phyloP scores from a whole-genome alignment of 1,140 invertebrate species.

The Nephila pilipes region DNA sequence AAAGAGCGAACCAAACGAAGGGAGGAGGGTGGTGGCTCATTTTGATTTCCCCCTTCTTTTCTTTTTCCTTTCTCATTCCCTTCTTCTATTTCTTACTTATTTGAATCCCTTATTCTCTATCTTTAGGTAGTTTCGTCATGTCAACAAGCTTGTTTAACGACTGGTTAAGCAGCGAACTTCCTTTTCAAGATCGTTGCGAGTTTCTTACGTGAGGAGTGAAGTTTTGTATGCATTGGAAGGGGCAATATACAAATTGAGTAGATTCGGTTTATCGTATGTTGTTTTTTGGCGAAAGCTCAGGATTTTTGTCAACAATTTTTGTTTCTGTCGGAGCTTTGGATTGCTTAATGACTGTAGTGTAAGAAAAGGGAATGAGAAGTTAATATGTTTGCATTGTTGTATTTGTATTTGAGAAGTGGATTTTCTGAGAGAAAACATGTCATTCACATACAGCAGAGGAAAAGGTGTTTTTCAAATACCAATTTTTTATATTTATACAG shows the following conservation, averaged over 20 bases:
- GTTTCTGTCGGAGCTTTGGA: too few species aligned
- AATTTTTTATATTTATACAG: too few species aligned
- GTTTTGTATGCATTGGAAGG: conserved; percentile 22
- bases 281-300: too few species aligned
- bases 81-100: conserved; percentile 58
- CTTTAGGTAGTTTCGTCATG: conserved; percentile 68
- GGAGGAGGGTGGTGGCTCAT: not conserved
- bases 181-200: conserved; percentile 50
- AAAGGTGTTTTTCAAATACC: too few species aligned
- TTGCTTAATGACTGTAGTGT: too few species aligned
- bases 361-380: too few species aligned
- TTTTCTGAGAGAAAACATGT: not conserved
- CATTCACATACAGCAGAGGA: too few species aligned
- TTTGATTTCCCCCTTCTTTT: conserved; percentile 22
- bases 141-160: conserved; percentile 76
- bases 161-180: conserved; percentile 69
- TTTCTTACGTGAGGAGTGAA: conserved; percentile 24
- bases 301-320: too few species aligned
- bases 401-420: not conserved
- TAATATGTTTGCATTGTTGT: not conserved
- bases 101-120: conserved; percentile 69
- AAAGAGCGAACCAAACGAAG: conserved; percentile 62
- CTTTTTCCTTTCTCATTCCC: not conserved
- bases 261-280: not conserved
- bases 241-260: conserved; percentile 26